A percentile compares a stretch with the other conserved stretches of the same genome.
phyloP scores from a whole-genome alignment of 2,797 vertebrate genomes.

The Sebastes wilsoni region DNA sequence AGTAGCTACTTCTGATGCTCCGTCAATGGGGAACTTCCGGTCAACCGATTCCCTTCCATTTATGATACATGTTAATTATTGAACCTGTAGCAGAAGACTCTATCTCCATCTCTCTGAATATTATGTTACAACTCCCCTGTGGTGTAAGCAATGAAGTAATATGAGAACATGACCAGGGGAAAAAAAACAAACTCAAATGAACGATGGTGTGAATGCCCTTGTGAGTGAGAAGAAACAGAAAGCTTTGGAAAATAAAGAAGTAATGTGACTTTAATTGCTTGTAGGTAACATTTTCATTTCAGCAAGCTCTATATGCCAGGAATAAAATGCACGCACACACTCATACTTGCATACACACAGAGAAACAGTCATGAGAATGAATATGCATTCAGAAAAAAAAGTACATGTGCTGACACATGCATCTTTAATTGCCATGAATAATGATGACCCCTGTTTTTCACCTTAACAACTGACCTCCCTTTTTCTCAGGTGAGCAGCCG shows the following conservation, averaged over 20 bases:
- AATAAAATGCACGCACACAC: slow-evolving; percentile 25
- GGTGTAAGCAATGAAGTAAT: neutral
- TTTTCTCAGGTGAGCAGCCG: slow-evolving; percentile 30
- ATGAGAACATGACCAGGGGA: neutral
- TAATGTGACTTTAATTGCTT: slow-evolving; percentile 77
- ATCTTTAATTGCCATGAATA: slow-evolving; percentile 60
- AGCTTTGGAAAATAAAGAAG: slow-evolving; percentile 64
- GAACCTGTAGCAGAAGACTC: neutral
- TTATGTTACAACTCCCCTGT: neutral
- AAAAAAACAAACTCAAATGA: neutral
- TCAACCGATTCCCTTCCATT: neutral
- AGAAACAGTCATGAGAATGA: slow-evolving; percentile 59
- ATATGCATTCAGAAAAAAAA: slow-evolving; percentile 56
- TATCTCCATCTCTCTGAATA: neutral
- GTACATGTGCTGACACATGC: slow-evolving; percentile 64
- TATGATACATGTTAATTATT: neutral
- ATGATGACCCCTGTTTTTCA: slow-evolving; percentile 39
- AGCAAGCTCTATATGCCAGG: slow-evolving; percentile 53
- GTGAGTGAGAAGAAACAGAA: slow-evolving; percentile 37
- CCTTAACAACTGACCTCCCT: slow-evolving; percentile 32
- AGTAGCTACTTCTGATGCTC: neutral
- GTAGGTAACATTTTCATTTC: slow-evolving; percentile 65
- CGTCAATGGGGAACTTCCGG: neutral
- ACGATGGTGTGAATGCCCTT: neutral
- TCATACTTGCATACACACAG: slow-evolving; percentile 25